These are phyloP conservation scores for Epistrophe eligans DNA, from an alignment of 2,888 invertebrate species.

Conservation along the genomic window DNA sequence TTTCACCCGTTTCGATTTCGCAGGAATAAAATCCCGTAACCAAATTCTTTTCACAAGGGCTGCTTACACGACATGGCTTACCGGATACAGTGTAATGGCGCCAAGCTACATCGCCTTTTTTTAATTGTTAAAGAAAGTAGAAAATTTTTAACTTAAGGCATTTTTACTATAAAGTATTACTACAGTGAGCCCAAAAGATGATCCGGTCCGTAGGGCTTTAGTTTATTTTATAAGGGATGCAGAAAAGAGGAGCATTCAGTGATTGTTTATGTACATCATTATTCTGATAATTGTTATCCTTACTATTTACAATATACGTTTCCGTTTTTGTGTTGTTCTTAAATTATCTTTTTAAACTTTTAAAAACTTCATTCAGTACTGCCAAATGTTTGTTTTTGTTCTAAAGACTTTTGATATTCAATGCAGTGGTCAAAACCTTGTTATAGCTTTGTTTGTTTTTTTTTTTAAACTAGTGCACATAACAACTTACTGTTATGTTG, in stretches of 20 bases:
- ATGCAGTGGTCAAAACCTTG: no score
- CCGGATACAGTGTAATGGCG: constrained; percentile 92
- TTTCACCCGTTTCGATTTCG: constrained; percentile 89
- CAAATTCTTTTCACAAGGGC: constrained; percentile 89
- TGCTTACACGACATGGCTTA: constrained; percentile 90
- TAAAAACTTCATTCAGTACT: constrained; percentile 11
- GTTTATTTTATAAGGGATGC: background rate
- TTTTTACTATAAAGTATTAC: constrained; percentile 24
- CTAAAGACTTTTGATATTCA: no score
- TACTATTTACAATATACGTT: constrained; percentile 6
- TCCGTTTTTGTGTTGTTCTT: constrained; percentile 38
- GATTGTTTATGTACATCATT: constrained; percentile 28
- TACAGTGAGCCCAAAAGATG: constrained; percentile 42
- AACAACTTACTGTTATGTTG: no score
- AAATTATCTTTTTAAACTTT: background rate
- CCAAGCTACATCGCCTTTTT: constrained; percentile 86
- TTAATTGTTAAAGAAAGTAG: background rate
- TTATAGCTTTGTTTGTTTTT: no score
- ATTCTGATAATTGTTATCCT: background rate
- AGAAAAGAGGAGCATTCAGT: constrained; percentile 2
- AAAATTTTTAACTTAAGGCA: background rate
- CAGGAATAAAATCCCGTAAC: constrained; percentile 94
- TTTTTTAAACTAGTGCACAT: no score
- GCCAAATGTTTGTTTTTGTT: background rate
- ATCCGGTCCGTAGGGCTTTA: constrained; percentile 35